Base-by-base conservation (phyloP, 1,140 invertebrate genomes). In the Gonioctena quinquepunctata region DNA sequence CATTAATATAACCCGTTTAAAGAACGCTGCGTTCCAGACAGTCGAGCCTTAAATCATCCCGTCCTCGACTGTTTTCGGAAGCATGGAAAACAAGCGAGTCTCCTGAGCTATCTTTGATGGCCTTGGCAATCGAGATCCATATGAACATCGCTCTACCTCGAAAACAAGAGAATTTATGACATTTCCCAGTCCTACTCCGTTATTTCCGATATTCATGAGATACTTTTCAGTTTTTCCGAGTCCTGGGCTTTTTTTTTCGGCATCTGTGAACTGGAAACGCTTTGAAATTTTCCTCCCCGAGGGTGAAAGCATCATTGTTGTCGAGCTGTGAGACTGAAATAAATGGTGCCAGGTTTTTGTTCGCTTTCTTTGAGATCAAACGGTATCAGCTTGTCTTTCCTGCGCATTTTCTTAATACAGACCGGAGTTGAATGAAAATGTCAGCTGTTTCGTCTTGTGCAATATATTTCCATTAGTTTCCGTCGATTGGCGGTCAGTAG, bases 151-250 rank as follows among this genome's bases (percentile, higher is more conserved):
- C n/a, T n/a, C 8, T 42, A 18, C 21, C 13, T 25, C n/a, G 23
- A 59, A 59, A 59, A 59, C 56, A 59, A 25, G 23, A 59, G 21
- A 59, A 59, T 59, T 59, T 59, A 59, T 59, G 56, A 26, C 56
- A 59, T 25, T 23, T 16, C n/a, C 23, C n/a, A 59, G n/a, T 26
- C n/a, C 56, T 59, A 26, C 23, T 25, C 21, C 16, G 21, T 59
- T 59, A 25, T 59, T 22, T 25, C 56, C 7, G 23, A 59, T 59
- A 26, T 59, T 59, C 25, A 59, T 16, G 56, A 59, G 21, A 59
- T 59, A 16, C 16, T 59, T 5, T 19, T 59, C 2, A 22, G 7
- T 8, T 42, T 11, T 42, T 4, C 3, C 11, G 2, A 42, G 13
- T 42, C 5, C 33, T 42, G 13, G 13, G 3, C 33, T 42, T 42